Percentiles rank a stretch among this genome's conserved stretches.
These are phyloP conservation scores for Rhinichthys klamathensis DNA, from an alignment of 2,113 vertebrate species.

Conservation along the genomic window DNA sequence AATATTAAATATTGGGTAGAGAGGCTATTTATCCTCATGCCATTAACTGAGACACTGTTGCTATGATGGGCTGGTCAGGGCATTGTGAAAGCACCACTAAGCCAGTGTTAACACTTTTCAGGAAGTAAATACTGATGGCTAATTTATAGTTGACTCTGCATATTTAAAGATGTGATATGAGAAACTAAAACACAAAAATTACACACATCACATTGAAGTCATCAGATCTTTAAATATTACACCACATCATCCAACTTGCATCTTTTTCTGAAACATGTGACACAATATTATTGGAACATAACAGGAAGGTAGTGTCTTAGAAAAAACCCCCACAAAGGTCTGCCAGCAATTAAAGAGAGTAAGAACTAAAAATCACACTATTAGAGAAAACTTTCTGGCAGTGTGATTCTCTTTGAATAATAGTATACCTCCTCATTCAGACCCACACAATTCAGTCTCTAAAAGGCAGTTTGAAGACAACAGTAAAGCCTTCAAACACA, in stretches of 20 bases:
- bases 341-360: not conserved
- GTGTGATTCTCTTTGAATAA: too few relatives aligned
- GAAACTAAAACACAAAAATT: too few relatives aligned
- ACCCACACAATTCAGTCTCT: not conserved
- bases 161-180: not conserved
- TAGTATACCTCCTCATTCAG: not conserved
- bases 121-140: not conserved
- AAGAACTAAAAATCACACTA: not conserved
- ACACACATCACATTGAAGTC: not conserved
- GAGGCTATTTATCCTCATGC: not conserved
- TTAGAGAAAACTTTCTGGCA: not conserved
- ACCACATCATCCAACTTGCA: not conserved
- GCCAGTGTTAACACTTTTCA: not conserved
- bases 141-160: not conserved
- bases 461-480: conserved; percentile 7
- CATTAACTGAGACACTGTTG: not conserved
- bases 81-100: not conserved
- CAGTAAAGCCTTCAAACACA: conserved; percentile 11
- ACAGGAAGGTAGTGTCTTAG: not conserved
- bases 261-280: not conserved
- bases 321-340: not conserved
- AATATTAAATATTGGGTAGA: not conserved
- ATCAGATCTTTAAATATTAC: not conserved
- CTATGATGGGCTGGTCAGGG: not conserved
- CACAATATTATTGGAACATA: not conserved